Evolutionary conservation across 2,797 vertebrate species (phyloP).

Genomic region (Furcifer pardalis): DNA sequence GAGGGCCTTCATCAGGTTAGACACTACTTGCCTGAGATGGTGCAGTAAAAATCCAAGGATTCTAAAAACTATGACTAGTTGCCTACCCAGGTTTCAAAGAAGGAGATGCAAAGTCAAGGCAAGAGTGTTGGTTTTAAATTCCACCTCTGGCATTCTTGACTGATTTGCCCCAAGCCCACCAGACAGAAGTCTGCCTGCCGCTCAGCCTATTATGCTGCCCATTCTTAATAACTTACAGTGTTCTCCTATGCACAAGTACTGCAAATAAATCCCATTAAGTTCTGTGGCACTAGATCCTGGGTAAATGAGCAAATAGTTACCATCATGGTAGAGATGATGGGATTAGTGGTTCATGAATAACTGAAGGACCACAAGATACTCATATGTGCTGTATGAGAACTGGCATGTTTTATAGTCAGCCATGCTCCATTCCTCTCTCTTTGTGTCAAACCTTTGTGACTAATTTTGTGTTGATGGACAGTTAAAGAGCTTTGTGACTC

Average conservation of each 20-base stretch:
- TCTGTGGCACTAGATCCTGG: neutral
- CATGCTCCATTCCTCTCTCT: neutral
- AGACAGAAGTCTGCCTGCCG: too few relatives aligned
- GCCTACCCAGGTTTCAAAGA: too few relatives aligned
- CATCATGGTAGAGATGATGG: neutral
- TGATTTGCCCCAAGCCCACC: too few relatives aligned
- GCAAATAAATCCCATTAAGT: neutral
- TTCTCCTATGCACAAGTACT: neutral
- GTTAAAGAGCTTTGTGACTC: neutral
- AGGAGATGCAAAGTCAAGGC: too few relatives aligned
- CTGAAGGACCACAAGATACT: neutral
- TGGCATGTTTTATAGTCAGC: neutral
- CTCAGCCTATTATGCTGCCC: neutral
- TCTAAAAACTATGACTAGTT: neutral
- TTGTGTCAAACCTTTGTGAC: neutral
- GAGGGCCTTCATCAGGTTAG: too few relatives aligned
- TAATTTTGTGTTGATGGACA: neutral
- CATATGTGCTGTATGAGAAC: neutral
- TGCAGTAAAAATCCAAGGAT: too few relatives aligned
- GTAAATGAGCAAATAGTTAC: neutral
- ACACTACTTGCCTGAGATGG: too few relatives aligned
- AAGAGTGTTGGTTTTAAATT: too few relatives aligned
- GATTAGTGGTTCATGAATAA: neutral
- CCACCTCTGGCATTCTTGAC: too few relatives aligned
- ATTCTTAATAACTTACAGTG: neutral